Conservation (phyloP, 2,113 vertebrate genomes). For the Mirounga angustirostris region DNA sequence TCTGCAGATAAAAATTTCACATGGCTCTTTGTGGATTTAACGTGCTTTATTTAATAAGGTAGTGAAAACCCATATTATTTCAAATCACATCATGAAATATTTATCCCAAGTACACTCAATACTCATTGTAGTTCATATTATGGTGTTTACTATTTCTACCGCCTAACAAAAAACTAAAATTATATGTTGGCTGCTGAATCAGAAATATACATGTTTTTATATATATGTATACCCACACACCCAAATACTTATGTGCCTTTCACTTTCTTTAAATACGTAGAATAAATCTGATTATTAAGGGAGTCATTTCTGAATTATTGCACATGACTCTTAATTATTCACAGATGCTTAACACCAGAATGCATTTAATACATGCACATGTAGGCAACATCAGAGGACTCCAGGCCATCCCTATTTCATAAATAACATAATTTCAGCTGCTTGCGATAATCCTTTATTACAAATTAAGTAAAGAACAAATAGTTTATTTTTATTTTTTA, state of each 20-base stretch:
- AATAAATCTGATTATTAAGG: background rate
- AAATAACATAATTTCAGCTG: background rate
- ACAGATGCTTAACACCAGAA: background rate
- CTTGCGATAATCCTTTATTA: background rate
- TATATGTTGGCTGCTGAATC: background rate
- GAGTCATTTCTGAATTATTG: background rate
- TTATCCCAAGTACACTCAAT: constrained; percentile 59
- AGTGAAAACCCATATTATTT: constrained; percentile 67
- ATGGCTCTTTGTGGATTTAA: constrained; percentile 32
- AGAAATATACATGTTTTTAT: background rate
- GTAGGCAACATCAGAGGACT: background rate
- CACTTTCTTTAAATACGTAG: background rate
- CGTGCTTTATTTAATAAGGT: constrained; percentile 58
- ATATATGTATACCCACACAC: background rate
- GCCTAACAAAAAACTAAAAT: constrained; percentile 34
- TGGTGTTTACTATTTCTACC: constrained; percentile 8
- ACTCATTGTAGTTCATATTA: constrained; percentile 58
- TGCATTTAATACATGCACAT: background rate
- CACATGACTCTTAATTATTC: background rate
- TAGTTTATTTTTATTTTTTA: background rate
- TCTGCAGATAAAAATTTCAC: constrained; percentile 51
- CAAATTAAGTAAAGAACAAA: background rate
- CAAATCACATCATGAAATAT: constrained; percentile 58
- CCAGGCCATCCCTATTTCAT: background rate
- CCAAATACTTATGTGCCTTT: background rate